Evolutionary conservation across 2,888 invertebrate species (phyloP).

Genomic region (Stenurella melanura): DNA sequence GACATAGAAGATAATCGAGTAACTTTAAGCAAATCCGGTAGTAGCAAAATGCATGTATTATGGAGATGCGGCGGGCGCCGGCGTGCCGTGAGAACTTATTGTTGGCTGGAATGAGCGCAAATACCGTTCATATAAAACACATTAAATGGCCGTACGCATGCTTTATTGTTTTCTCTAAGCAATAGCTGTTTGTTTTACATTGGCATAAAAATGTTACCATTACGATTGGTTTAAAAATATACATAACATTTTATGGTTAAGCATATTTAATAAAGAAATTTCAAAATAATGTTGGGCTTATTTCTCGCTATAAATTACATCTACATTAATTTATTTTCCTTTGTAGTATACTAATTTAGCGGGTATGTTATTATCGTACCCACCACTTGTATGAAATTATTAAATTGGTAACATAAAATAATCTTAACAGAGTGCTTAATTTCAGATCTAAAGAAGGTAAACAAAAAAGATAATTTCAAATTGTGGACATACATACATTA

Average conservation of each 20-base stretch:
- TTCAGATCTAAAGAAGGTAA: too few relatives aligned
- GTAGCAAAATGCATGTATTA: constrained; percentile 6
- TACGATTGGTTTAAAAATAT: background rate
- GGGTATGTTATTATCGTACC: too few relatives aligned
- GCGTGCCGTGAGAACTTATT: constrained; percentile 1
- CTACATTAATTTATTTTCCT: too few relatives aligned
- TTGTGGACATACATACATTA: too few relatives aligned
- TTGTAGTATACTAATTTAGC: too few relatives aligned
- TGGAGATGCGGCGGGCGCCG: constrained; percentile 7
- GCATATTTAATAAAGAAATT: background rate
- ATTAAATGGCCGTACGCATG: background rate
- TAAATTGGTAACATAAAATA: too few relatives aligned
- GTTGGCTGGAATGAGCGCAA: constrained; percentile 7
- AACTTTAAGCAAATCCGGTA: background rate
- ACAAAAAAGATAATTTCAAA: too few relatives aligned
- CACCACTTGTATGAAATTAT: too few relatives aligned
- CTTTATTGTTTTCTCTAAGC: background rate
- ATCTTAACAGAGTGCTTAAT: too few relatives aligned
- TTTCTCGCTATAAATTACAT: too few relatives aligned
- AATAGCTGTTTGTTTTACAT: background rate
- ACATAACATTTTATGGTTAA: background rate
- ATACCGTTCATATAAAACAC: constrained; percentile 1
- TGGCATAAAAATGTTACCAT: background rate
- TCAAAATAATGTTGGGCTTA: background rate
- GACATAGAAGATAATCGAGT: background rate